Evolutionary conservation across 35 echinoderm and acorn worm species (phyloP).

Genomic region (Apostichopus japonicus): DNA sequence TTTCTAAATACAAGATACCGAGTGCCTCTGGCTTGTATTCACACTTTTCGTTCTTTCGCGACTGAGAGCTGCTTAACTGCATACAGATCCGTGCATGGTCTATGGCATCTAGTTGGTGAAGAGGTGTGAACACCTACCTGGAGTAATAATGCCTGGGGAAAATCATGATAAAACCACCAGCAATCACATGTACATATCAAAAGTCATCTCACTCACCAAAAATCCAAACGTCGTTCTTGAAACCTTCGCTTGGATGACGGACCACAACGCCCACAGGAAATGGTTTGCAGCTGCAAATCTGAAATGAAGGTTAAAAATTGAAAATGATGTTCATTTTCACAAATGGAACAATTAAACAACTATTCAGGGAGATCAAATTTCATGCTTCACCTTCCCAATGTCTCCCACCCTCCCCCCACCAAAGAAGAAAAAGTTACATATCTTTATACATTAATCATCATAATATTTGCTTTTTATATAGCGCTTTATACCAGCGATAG

Average conservation of each 20-base stretch:
- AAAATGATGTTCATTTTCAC: too few species aligned
- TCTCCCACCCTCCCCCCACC: too few species aligned
- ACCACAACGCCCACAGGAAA: constrained; percentile 24
- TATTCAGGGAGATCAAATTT: too few species aligned
- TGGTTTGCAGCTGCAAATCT: constrained; percentile 28
- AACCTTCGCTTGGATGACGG: constrained; percentile 15
- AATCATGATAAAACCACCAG: neutral
- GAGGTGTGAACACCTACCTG: neutral
- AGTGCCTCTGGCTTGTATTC: too few species aligned
- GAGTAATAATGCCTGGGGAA: neutral
- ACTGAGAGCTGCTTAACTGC: neutral
- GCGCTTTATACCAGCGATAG: too few species aligned
- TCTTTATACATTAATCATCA: too few species aligned
- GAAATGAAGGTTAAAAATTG: neutral
- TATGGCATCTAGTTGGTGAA: neutral
- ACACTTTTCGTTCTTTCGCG: too few species aligned
- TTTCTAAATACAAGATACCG: neutral
- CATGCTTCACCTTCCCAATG: too few species aligned
- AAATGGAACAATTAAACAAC: too few species aligned
- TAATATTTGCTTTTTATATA: too few species aligned
- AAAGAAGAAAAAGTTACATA: too few species aligned
- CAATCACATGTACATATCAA: too few species aligned
- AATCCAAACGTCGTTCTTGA: constrained; percentile 44
- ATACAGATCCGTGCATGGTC: neutral
- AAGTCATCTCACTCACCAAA: neutral